A percentile compares a stretch with the other conserved stretches of the same genome.
phyloP scores from a whole-genome alignment of 1,140 invertebrate species.

The Drosophila suzukii region DNA sequence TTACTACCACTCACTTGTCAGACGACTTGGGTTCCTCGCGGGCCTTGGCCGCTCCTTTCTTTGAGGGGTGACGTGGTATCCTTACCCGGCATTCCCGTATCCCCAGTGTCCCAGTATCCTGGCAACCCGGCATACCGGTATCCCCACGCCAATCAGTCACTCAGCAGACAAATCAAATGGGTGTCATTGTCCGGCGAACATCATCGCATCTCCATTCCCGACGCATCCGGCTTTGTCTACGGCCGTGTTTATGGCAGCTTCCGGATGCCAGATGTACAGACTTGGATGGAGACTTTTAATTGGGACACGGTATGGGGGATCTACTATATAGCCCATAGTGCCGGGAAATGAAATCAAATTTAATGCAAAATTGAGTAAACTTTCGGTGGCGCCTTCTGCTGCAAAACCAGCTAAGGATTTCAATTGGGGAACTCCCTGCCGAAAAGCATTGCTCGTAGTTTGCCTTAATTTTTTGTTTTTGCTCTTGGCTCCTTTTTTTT shows the following conservation, averaged over 20 bases:
- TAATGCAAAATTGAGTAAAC: constrained; percentile 78
- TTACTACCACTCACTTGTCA: constrained; percentile 6
- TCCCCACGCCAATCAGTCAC: neutral
- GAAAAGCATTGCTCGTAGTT: neutral
- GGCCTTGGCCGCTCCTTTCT: constrained; percentile 3
- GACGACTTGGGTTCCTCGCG: constrained; percentile 6
- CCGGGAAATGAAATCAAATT: constrained; percentile 70
- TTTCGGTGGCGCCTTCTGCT: constrained; percentile 44
- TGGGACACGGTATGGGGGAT: neutral
- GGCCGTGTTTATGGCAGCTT: constrained; percentile 30
- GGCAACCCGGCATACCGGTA: neutral
- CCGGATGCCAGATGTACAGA: constrained; percentile 18
- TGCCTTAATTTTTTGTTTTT: constrained; percentile 14
- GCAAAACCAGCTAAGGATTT: constrained; percentile 3
- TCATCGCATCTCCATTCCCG: neutral
- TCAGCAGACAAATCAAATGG: constrained; percentile 4
- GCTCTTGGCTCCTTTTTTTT: neutral
- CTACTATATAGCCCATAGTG: constrained; percentile 10
- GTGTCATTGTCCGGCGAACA: constrained; percentile 2
- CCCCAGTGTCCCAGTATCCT: no score
- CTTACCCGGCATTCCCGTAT: neutral
- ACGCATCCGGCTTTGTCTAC: constrained; percentile 14
- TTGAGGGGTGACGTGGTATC: neutral
- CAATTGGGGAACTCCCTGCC: neutral
- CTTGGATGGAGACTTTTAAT: neutral